Evolutionary conservation across 1,140 invertebrate species (phyloP), one percentile per base, ranked within the genome.

Genomic region (Orius insidiosus): DNA sequence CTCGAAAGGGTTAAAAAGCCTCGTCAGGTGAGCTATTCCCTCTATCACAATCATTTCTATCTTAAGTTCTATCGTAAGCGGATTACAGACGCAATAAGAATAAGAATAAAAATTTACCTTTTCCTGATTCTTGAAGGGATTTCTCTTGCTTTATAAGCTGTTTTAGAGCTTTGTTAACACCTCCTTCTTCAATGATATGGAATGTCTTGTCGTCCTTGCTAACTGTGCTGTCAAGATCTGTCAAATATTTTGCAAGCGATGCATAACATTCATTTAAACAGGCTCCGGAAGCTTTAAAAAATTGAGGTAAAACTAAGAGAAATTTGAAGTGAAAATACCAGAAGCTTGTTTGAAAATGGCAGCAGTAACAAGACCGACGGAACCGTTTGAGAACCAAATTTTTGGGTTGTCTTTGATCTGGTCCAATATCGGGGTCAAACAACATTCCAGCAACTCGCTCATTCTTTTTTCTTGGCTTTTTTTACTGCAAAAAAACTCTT

Each of bases 131-230:
- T 13, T 34, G 24, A 33, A 11, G 4, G 1, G 16, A 50, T 48
- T 68, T 68, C 53, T 87, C 81, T 44, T 75, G 61, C 43, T 71
- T 65, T 11, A 85, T 72, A 10, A 90, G 62, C 61, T 85, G 85
- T 54, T 89, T 89, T 2, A 89, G 58, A 31, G 76, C 72, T 67
- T 80, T 72, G 60, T 88, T 83, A 47, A 85, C 66, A 9, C 80
- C 84, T 0, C 79, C 61, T 60, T 87, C 74, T 64, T 90, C 85
- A n/a, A 89, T 67, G 6, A 74, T 73, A 6, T 68, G 41, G 18
- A 46, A 11, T 10, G 18, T 48, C 3, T 38, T 35, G 2, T 46
- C 35, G 14, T 62, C 60, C 24, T 60, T 56, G 37, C 54, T 51
- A 16, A 68, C 56, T 19, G 53, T 60, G 63, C 63, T 68, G 30